phyloP scores from a whole-genome alignment of 2,888 invertebrate species.

The Drosophila neotestacea region DNA sequence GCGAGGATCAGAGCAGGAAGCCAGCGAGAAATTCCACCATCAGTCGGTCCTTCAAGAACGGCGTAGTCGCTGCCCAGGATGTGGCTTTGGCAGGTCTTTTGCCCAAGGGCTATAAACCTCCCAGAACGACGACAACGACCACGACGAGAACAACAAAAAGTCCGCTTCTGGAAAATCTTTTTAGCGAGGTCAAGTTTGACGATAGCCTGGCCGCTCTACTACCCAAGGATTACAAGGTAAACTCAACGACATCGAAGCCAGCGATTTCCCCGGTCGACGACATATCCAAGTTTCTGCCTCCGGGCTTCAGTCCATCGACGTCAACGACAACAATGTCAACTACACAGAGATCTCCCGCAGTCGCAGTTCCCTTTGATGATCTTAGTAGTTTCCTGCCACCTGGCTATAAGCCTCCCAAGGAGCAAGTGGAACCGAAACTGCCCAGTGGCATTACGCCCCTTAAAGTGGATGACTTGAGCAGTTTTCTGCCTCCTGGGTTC shows the following conservation, averaged over 20 bases:
- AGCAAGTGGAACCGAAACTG: slow-evolving; percentile 42
- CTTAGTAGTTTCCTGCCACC: slow-evolving; percentile 88
- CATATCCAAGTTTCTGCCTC: slow-evolving; percentile 88
- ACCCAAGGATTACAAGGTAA: slow-evolving; percentile 86
- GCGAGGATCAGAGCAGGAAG: slow-evolving; percentile 55
- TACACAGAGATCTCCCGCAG: slow-evolving; percentile 57
- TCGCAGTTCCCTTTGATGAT: slow-evolving; percentile 86
- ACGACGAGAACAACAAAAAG: slow-evolving; percentile 33
- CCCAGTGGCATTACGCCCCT: slow-evolving; percentile 71
- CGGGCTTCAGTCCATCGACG: slow-evolving; percentile 85
- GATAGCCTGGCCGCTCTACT: slow-evolving; percentile 84
- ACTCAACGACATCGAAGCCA: slow-evolving; percentile 84
- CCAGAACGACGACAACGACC: slow-evolving; percentile 60
- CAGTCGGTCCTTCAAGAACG: slow-evolving; percentile 87
- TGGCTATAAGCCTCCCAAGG: slow-evolving; percentile 87
- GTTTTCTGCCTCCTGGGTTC: slow-evolving; percentile 88
- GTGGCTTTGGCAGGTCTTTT: slow-evolving; percentile 86
- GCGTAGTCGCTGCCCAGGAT: slow-evolving; percentile 86
- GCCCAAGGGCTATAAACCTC: slow-evolving; percentile 88
- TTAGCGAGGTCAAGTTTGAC: slow-evolving; percentile 83
- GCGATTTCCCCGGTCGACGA: slow-evolving; percentile 86
- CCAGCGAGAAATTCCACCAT: slow-evolving; percentile 84
- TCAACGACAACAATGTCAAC: slow-evolving; percentile 46
- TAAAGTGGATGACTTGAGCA: slow-evolving; percentile 87
- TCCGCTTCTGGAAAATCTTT: slow-evolving; percentile 71